A percentile compares a stretch with the other conserved stretches of the same genome.
Evolutionary conservation across 2,888 invertebrate species (phyloP).

Genomic region (Hermodice carunculata): DNA sequence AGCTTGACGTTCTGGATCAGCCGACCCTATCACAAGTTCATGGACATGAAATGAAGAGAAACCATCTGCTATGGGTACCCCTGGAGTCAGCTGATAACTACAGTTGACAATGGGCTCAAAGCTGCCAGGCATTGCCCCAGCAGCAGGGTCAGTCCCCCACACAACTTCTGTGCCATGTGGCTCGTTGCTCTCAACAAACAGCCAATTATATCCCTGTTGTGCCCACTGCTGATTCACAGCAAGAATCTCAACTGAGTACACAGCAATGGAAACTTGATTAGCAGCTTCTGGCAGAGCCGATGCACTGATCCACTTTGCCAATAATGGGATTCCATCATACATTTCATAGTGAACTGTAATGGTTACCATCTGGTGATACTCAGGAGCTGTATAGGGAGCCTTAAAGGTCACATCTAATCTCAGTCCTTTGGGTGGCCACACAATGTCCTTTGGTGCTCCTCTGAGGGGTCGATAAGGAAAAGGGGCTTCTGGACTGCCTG

Average conservation of each 20-base stretch:
- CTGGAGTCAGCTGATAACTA: slow-evolving; percentile 6
- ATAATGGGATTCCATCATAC: slow-evolving; percentile 41
- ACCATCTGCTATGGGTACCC: slow-evolving; percentile 1
- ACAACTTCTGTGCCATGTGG: slow-evolving; percentile 33
- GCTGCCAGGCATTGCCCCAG: slow-evolving; percentile 35
- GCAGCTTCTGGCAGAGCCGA: neutral
- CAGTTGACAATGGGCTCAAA: slow-evolving; percentile 36
- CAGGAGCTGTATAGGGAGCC: slow-evolving; percentile 31
- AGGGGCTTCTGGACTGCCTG: slow-evolving; percentile 21
- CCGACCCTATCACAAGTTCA: slow-evolving; percentile 32
- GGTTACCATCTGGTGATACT: slow-evolving; percentile 23
- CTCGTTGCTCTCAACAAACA: slow-evolving; percentile 31
- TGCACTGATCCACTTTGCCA: slow-evolving; percentile 39
- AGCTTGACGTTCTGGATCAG: slow-evolving; percentile 34
- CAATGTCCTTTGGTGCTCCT: slow-evolving; percentile 32
- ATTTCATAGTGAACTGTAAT: slow-evolving; percentile 41
- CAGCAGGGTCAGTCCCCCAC: slow-evolving; percentile 33
- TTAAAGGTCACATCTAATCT: slow-evolving; percentile 6
- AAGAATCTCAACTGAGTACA: slow-evolving; percentile 34
- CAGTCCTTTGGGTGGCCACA: slow-evolving; percentile 39
- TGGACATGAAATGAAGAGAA: slow-evolving; percentile 37
- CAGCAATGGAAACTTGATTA: slow-evolving; percentile 15
- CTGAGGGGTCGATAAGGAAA: slow-evolving; percentile 37
- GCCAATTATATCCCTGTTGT: slow-evolving; percentile 25
- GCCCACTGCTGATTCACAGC: slow-evolving; percentile 41